Percentiles rank a stretch among this genome's conserved stretches.
These are phyloP conservation scores for Pardalotus punctatus DNA, from an alignment of 2,113 vertebrate species.

Conservation along the genomic window DNA sequence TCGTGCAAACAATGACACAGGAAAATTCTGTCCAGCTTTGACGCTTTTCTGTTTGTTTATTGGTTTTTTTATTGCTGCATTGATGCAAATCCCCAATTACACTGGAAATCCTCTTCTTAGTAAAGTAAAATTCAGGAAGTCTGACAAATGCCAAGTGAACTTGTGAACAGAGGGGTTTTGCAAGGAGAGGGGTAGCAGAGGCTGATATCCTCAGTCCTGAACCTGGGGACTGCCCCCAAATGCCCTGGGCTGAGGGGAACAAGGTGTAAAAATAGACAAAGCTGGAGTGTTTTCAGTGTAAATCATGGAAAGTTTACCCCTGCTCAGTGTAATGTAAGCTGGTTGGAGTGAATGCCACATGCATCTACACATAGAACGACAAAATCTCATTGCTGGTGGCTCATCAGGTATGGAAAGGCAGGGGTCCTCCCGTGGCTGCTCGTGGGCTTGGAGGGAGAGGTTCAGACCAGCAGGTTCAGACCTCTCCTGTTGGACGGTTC, in stretches of 20 bases:
- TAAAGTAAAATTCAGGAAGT: background rate
- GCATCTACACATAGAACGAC: background rate
- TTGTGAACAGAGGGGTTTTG: background rate
- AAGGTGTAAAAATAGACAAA: background rate
- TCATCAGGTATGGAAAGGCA: background rate
- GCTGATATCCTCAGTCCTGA: background rate
- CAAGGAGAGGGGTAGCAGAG: background rate
- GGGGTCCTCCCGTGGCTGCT: background rate
- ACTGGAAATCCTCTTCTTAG: background rate
- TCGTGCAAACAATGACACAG: background rate
- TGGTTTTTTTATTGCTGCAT: background rate
- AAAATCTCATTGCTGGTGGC: background rate
- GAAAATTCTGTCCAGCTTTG: background rate
- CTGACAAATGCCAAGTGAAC: background rate
- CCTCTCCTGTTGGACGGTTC: background rate
- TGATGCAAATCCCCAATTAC: background rate
- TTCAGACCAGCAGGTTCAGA: rapidly evolving
- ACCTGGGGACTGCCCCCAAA: background rate
- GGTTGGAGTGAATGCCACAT: background rate
- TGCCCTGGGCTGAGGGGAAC: background rate
- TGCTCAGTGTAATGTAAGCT: background rate
- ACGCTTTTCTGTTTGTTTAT: background rate
- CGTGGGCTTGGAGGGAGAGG: background rate
- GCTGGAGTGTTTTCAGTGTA: background rate
- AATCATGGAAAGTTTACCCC: background rate